phyloP scores from a whole-genome alignment of 2,888 invertebrate genomes.

The Torymus tubicola region DNA sequence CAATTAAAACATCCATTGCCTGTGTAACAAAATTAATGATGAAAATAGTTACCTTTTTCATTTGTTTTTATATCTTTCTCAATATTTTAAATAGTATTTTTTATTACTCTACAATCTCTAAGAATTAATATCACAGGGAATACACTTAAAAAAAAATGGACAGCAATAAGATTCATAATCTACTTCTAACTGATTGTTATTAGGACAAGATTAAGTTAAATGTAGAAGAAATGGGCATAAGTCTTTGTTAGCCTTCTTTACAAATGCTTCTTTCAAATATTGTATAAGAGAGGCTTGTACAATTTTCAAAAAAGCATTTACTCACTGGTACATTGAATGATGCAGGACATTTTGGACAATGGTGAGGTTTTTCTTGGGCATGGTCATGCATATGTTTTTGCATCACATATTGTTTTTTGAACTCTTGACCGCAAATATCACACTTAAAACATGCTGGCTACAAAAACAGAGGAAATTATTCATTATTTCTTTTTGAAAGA shows the following conservation, averaged over 20 bases:
- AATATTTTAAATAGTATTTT: too few species aligned
- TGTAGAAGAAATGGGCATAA: too few species aligned
- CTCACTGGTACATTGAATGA: conserved; percentile 79
- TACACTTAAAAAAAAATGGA: neutral
- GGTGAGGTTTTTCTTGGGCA: conserved; percentile 79
- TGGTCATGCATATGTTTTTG: conserved; percentile 79
- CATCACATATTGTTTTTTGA: conserved; percentile 77
- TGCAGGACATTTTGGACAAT: conserved; percentile 78
- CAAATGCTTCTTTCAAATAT: neutral
- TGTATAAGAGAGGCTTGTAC: neutral
- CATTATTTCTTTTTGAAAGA: too few species aligned
- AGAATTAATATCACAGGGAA: too few species aligned
- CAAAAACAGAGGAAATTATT: conserved; percentile 38
- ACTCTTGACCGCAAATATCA: conserved; percentile 77
- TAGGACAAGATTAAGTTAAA: too few species aligned
- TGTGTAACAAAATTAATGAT: too few species aligned
- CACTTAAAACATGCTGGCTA: conserved; percentile 72
- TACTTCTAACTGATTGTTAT: too few species aligned
- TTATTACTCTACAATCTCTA: too few species aligned
- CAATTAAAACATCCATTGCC: too few species aligned
- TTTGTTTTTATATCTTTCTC: too few species aligned
- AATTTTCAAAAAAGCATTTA: conserved; percentile 49
- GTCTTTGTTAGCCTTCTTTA: neutral
- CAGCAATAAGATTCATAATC: neutral
- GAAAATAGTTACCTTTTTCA: too few species aligned